phyloP scores from a whole-genome alignment of 2,797 vertebrate genomes.

The Pseudomugil gertrudae region DNA sequence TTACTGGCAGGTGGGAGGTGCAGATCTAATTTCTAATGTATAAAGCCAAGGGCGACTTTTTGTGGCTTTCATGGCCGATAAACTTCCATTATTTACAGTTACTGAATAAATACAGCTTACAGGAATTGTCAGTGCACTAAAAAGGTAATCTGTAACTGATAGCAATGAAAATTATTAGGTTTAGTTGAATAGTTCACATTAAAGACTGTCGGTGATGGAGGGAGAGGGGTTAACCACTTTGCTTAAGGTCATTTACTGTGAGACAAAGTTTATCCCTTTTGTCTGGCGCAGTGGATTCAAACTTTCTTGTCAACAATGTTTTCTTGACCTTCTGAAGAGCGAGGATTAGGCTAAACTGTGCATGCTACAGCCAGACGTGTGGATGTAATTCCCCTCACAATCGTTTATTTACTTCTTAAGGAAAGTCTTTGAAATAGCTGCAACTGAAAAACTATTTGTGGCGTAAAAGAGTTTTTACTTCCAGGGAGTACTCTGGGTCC shows the following conservation, averaged over 20 bases:
- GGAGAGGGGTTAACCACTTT: too few species aligned
- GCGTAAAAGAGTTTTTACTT: slow-evolving; percentile 46
- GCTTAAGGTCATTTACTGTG: background rate
- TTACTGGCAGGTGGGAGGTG: too few species aligned
- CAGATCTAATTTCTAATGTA: too few species aligned
- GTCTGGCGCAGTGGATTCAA: slow-evolving; percentile 24
- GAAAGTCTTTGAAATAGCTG: slow-evolving; percentile 69
- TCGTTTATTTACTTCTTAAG: slow-evolving; percentile 70
- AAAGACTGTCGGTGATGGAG: too few species aligned
- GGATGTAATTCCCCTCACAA: slow-evolving; percentile 65
- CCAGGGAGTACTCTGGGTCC: slow-evolving; percentile 33
- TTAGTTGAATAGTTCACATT: too few species aligned
- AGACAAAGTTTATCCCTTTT: background rate
- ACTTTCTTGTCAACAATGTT: slow-evolving; percentile 14
- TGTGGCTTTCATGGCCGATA: too few species aligned
- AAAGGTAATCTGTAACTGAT: too few species aligned
- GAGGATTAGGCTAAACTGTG: slow-evolving; percentile 59
- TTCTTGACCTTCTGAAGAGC: slow-evolving; percentile 19
- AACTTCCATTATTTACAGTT: too few species aligned
- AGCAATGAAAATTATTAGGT: too few species aligned
- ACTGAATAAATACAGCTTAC: too few species aligned
- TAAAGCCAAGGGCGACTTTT: too few species aligned
- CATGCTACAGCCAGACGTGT: slow-evolving; percentile 63
- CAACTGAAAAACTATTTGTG: slow-evolving; percentile 72
- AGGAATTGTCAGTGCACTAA: too few species aligned